Conservation (phyloP, 2,888 invertebrate species). For the Uloborus plumipes region DNA sequence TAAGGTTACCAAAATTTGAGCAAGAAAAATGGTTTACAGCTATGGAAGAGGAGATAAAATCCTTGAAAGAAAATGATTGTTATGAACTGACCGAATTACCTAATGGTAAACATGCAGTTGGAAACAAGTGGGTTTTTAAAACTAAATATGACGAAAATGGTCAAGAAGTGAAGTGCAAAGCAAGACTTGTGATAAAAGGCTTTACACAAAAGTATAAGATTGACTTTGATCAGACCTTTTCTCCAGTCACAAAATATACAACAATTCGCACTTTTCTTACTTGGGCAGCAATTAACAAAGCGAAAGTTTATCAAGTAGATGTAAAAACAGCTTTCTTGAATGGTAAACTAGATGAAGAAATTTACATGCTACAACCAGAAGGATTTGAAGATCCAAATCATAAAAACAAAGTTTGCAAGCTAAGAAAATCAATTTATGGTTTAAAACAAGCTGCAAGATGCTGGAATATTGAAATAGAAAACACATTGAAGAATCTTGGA, state of each 20-base stretch:
- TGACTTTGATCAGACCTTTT: not conserved
- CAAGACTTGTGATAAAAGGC: not conserved
- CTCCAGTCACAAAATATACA: not conserved
- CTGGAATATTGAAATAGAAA: not conserved
- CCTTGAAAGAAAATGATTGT: too few species aligned
- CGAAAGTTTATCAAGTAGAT: not conserved
- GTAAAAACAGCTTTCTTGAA: not conserved
- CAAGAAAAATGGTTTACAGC: too few species aligned
- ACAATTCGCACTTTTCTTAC: not conserved
- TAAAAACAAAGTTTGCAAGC: not conserved
- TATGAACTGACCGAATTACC: too few species aligned
- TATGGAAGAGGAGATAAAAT: too few species aligned
- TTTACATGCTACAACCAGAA: conserved; percentile 1
- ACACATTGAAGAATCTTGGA: not conserved
- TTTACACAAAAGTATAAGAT: not conserved
- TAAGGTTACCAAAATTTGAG: too few species aligned
- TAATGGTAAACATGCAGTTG: too few species aligned
- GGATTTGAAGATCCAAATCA: not conserved
- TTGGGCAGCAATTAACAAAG: not conserved
- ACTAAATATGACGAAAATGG: too few species aligned
- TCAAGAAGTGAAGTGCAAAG: not conserved
- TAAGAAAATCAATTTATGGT: not conserved
- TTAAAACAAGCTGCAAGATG: not conserved
- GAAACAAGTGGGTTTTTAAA: too few species aligned
- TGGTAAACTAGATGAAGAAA: not conserved